A percentile compares a stretch with the other conserved stretches of the same genome.
Conservation (phyloP, 2,888 invertebrate genomes). For the Apotomis capreana region DNA sequence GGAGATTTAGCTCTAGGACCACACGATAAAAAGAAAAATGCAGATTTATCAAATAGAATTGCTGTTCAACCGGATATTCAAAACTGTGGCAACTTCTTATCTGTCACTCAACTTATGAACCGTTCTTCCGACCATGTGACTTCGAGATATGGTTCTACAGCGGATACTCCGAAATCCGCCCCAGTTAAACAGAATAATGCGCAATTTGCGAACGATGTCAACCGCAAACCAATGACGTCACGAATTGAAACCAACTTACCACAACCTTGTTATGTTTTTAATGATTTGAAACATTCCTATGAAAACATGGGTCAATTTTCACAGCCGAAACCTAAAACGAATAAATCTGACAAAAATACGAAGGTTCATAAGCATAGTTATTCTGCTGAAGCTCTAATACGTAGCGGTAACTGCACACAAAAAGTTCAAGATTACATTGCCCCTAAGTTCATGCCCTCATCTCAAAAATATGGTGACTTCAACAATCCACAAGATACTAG, state of each 20-base stretch:
- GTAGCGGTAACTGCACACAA: conserved; percentile 70
- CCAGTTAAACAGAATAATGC: conserved; percentile 64
- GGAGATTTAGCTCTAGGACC: conserved; percentile 78
- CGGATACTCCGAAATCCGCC: conserved; percentile 60
- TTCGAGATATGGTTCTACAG: conserved; percentile 62
- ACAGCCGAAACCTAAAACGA: conserved; percentile 65
- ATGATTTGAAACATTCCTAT: conserved; percentile 69
- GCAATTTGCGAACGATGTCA: conserved; percentile 62
- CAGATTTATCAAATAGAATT: conserved; percentile 60
- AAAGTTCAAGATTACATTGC: conserved; percentile 65
- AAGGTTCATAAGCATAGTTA: conserved; percentile 76
- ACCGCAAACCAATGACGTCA: conserved; percentile 62
- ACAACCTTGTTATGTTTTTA: conserved; percentile 70
- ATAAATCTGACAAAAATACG: conserved; percentile 66
- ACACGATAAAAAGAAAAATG: conserved; percentile 74
- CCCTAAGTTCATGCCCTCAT: conserved; percentile 64
- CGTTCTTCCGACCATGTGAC: conserved; percentile 70
- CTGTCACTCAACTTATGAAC: conserved; percentile 79
- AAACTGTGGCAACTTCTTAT: conserved; percentile 75
- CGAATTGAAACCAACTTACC: conserved; percentile 65
- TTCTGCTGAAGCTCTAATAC: conserved; percentile 74
- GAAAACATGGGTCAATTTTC: conserved; percentile 67
- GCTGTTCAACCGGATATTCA: conserved; percentile 66
- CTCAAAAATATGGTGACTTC: conserved; percentile 74
- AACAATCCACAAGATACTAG: conserved; percentile 67